These are phyloP conservation scores for Lithophane semibrunnea DNA, from an alignment of 2,888 invertebrate genomes.

Conservation along the genomic window DNA sequence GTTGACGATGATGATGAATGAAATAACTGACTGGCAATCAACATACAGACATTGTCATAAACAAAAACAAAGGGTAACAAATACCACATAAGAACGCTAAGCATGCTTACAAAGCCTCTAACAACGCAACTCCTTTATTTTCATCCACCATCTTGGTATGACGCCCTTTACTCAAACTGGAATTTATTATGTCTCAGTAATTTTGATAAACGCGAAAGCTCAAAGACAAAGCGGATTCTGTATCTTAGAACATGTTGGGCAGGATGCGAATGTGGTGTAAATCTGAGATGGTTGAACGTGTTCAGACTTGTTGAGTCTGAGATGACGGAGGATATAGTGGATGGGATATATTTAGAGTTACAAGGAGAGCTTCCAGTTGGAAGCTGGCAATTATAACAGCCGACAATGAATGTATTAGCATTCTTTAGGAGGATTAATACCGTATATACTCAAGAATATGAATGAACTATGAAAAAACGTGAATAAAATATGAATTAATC, in stretches of 20 bases:
- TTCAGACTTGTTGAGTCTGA: constrained; percentile 52
- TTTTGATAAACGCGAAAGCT: constrained; percentile 64
- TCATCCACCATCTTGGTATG: constrained; percentile 45
- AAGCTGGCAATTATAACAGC: constrained; percentile 5
- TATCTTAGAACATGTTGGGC: constrained; percentile 47
- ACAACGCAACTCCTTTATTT: constrained; percentile 39
- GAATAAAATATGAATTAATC: too few relatives aligned
- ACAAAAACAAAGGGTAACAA: constrained; percentile 15
- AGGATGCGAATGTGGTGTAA: constrained; percentile 44
- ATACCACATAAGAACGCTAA: constrained; percentile 22
- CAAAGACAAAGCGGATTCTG: constrained; percentile 62
- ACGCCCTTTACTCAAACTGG: constrained; percentile 58
- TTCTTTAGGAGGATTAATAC: not conserved
- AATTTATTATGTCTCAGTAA: constrained; percentile 66
- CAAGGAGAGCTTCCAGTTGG: not conserved
- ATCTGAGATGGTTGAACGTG: constrained; percentile 41
- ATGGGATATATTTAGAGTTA: constrained; percentile 37
- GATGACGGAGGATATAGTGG: not conserved
- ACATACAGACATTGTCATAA: too few relatives aligned
- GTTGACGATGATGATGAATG: too few relatives aligned
- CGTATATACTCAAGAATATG: not conserved
- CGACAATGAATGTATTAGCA: not conserved
- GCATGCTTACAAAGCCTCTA: constrained; percentile 45
- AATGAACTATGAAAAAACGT: too few relatives aligned
- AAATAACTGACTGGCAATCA: too few relatives aligned